Evolutionary conservation across 1,140 invertebrate species (phyloP), one percentile per base, ranked within the genome.

Genomic region (Apis cerana): DNA sequence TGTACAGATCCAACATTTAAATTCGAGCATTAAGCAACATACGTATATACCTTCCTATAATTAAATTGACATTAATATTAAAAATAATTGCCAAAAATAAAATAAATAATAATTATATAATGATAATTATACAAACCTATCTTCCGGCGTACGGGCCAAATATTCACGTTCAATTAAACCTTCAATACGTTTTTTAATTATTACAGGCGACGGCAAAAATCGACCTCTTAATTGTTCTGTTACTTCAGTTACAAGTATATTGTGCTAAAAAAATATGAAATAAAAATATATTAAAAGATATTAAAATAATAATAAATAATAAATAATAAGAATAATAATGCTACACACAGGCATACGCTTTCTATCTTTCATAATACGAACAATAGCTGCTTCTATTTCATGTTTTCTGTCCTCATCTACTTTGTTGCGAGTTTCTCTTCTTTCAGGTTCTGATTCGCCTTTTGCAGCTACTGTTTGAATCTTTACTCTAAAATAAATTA

Each of bases 381-480:
- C 99, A 92, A 99, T 99, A 62, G 99, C 99, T 62, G 99, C 99
- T 95, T 99, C 99, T 85, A 99, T 99, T 95, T 99, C 99, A 94
- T 99, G 99, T 94, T 99, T 99, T 83, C 99, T 96, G 94, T 99
- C 99, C 94, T 99, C 99, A 92, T 99, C 99, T 19, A 99, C 98
- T 95, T 99, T 99, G 91, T 96, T 99, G 89, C 99, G 96, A 0
- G 99, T 99, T 95, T 99, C 99, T 93, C 98, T 97, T 84, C 99
- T 96, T 94, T 99, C 99, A 12, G 99, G 99, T 94, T 99, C 99
- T 54, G 98, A 99, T 94, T 99, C 99, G 61, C 98, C 98, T 94
- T 99, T 99, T 12, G 98, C 98, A 56, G 98, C 98, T 82, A 99
- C 98, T 64, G 97, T 98, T 92, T 98, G 97, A 84, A 98, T 98